These are phyloP conservation scores for Epinephelus awoara DNA, from an alignment of 2,797 vertebrate species.

Conservation along the genomic window DNA sequence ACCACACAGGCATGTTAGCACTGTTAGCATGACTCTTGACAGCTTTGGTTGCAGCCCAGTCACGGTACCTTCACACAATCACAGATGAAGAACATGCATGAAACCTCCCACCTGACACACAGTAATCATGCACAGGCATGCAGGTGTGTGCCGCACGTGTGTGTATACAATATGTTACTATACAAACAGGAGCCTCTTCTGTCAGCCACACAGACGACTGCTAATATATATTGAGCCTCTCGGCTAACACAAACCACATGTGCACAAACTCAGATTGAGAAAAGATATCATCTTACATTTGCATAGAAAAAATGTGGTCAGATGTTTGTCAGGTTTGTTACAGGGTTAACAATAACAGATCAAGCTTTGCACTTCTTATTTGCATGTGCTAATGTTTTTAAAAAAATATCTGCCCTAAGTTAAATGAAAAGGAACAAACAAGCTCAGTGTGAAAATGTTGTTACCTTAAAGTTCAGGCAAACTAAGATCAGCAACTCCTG, in stretches of 20 bases:
- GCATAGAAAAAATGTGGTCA: neutral
- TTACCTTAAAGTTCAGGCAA: neutral
- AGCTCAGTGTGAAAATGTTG: neutral
- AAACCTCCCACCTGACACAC: slow-evolving; percentile 16
- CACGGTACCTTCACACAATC: slow-evolving; percentile 17
- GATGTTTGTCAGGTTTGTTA: neutral
- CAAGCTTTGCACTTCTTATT: neutral
- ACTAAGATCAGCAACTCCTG: neutral
- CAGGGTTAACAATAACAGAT: neutral
- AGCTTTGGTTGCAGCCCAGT: neutral
- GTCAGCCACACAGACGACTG: neutral
- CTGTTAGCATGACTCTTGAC: neutral
- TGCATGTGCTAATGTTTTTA: neutral
- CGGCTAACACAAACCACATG: neutral
- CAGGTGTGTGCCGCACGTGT: slow-evolving; percentile 2
- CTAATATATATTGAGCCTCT: slow-evolving; percentile 3
- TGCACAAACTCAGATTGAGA: neutral
- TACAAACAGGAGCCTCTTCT: neutral
- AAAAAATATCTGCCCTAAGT: neutral
- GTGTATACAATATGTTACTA: neutral
- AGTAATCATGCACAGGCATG: neutral
- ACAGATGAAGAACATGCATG: slow-evolving; percentile 24
- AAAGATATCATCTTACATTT: neutral
- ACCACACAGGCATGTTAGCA: neutral
- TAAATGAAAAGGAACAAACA: neutral